Base-by-base conservation (phyloP, 1,140 invertebrate genomes). In the Drosophila rufa region DNA sequence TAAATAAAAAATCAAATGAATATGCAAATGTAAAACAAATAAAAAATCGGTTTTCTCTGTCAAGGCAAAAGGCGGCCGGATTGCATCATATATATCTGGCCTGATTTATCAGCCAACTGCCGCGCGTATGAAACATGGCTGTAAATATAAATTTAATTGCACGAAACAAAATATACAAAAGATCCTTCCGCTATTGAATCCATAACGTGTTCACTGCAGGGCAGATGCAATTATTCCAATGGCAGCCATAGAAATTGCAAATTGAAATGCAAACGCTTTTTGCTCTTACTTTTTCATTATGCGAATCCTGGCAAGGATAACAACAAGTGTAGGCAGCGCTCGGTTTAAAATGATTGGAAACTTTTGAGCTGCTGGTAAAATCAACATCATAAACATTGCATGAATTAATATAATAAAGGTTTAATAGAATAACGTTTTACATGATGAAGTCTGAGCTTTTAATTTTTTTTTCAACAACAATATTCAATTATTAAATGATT, bases 131-230 rank as follows among this genome's bases (percentile, higher is more conserved):
- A 70, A 70, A 53, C 43, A 75, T 75, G 55, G 75, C 61, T 76
- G 80, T 80, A 89, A 83, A 87, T 89, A 87, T 81, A 87, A 80
- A 89, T 89, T 89, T 89, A 87, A 84, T 87, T 87, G 84, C 73
- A 79, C 60, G 38, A 38, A 87, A 87, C 81, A 87, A 82, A 79
- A 50, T 69, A 62, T 47, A 69, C 43, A 67, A 71, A 82, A 80
- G 71, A 65, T 57, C 74, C 58, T 46, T 38, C 40, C 43, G 55
- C 67, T n/a, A 62, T 62, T 46, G 30, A 83, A 82, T 67, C 40
- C 60, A 75, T 50, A 84, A 59, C 40, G 15, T 42, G 46, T 46
- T 27, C 64, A 19, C 57, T 60, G 62, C 42, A 27, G 50, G 42
- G 11, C 47, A 66, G 71, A 66, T 79, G 67, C 82, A 79, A 82